phyloP scores from a whole-genome alignment of 2,797 vertebrate genomes.

The Scolopax bukidnonensis region DNA sequence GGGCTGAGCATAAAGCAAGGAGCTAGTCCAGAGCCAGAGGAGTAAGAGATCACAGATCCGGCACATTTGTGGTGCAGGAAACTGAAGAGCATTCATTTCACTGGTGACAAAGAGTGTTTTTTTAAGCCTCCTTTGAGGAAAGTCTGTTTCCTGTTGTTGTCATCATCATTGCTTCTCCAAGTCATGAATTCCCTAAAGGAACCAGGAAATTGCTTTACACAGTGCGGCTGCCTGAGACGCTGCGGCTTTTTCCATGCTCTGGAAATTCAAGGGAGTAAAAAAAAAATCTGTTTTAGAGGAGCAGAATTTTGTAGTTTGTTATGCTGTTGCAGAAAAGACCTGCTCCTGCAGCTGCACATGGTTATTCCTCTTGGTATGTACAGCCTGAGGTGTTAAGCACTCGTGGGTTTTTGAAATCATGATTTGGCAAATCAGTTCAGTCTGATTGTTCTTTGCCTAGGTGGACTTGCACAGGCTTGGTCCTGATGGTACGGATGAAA shows the following conservation, averaged over 20 bases:
- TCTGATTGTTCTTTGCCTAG: not conserved
- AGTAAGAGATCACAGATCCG: not conserved
- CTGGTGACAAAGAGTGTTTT: not conserved
- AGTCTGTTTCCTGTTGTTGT: not conserved
- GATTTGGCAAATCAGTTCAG: not conserved
- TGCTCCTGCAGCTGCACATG: not conserved
- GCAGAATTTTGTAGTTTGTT: not conserved
- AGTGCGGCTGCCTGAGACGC: not conserved
- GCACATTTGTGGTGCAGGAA: not conserved
- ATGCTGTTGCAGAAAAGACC: not conserved
- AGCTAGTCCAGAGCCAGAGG: not conserved
- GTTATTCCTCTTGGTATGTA: not conserved
- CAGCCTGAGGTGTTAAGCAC: not conserved
- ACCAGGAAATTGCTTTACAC: not conserved
- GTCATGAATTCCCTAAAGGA: conserved; percentile 14
- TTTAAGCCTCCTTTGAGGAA: not conserved
- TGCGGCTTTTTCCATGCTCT: not conserved
- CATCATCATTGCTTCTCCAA: not conserved
- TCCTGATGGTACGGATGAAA: not conserved
- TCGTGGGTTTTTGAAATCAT: not conserved
- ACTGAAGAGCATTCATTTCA: not conserved
- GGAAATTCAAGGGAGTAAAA: not conserved
- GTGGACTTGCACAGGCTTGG: not conserved
- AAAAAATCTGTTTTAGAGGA: not conserved
- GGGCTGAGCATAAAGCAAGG: not conserved